A percentile compares a stretch with the other conserved stretches of the same genome.
Conservation (phyloP, 2,888 invertebrate species). For the Tryphoninae sp. region DNA sequence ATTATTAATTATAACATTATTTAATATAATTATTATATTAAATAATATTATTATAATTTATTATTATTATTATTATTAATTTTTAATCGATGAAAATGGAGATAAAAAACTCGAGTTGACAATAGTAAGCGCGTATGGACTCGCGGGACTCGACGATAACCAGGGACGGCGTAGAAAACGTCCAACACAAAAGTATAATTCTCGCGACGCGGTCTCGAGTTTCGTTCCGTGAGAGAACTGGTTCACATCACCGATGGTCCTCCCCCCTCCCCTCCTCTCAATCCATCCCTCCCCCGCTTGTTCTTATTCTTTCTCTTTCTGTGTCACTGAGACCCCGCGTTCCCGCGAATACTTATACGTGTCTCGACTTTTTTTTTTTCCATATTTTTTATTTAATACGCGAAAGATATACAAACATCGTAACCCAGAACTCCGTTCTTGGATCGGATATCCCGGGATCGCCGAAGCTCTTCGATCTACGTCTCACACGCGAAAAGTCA, state of each 20-base stretch:
- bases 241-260: slow-evolving; percentile 48
- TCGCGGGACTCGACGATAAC: slow-evolving; percentile 42
- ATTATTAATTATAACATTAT: too few species aligned
- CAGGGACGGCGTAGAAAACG: slow-evolving; percentile 51
- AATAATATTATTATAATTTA: too few species aligned
- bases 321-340: slow-evolving; percentile 40
- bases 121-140: slow-evolving; percentile 23
- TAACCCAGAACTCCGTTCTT: slow-evolving; percentile 67
- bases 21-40: too few species aligned
- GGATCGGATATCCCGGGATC: slow-evolving; percentile 55
- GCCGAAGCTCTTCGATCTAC: neutral
- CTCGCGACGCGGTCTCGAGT: slow-evolving; percentile 59
- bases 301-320: slow-evolving; percentile 41
- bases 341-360: neutral
- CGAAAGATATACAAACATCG: slow-evolving; percentile 57
- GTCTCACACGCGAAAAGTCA: slow-evolving; percentile 3
- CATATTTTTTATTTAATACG: neutral
- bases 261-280: neutral
- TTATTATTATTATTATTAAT: neutral
- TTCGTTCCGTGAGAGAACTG: slow-evolving; percentile 62
- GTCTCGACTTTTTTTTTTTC: slow-evolving; percentile 24
- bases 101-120: slow-evolving; percentile 22
- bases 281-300: neutral
- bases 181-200: slow-evolving; percentile 32
- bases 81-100: slow-evolving; percentile 4